Evolutionary conservation across 2,113 vertebrate genomes (phyloP), one percentile per base, ranked within the genome.

Genomic region (Prinia subflava): DNA sequence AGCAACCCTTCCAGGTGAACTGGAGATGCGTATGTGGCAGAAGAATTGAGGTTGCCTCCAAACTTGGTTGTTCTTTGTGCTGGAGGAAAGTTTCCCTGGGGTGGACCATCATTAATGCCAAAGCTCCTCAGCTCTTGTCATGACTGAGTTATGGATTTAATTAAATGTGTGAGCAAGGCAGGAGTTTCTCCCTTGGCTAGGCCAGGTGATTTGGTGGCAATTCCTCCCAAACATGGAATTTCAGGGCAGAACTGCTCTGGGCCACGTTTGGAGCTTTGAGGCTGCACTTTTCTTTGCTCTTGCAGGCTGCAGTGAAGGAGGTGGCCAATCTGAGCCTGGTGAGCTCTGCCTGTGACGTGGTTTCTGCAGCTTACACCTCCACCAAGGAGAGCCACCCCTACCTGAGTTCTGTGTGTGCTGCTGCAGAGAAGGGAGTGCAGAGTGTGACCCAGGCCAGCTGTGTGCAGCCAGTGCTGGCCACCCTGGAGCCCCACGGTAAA

Each of bases 401-500:
- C 18, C 85, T 99, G 74, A 98, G 95, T 83, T 98, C 98, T 7
- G 97, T 99, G 63, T 99, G 99, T 76, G 98, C 97, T 2, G 98
- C 53, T 20, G 98, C 99, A 0, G 99, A 99, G 89, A 82, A 53
- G 9, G 96, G 97, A 3, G 79, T 92, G 78, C 96, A 37, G 94
- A 93, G 91, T 2, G 63, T 97, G 62, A 94, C 78, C 0, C 62
- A 92, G 4, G 97, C 92, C 89, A 98, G 97, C 1, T 98, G 98
- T 4, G 98, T 98, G 64, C 99, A 99, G 84, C 99, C 99, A 30
- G 79, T 99, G 52, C 87, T 99, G 88, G 95, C 98, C 83, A 97
- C 97, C 11, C 97, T 99, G 91, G 98, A 99, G 80, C 98, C 99
- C 41, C 98, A 98, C 31, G 96, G 99, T 99, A 92, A 93, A 98